Evolutionary conservation across 2,888 invertebrate genomes (phyloP).

Genomic region (Byasa hedistus): DNA sequence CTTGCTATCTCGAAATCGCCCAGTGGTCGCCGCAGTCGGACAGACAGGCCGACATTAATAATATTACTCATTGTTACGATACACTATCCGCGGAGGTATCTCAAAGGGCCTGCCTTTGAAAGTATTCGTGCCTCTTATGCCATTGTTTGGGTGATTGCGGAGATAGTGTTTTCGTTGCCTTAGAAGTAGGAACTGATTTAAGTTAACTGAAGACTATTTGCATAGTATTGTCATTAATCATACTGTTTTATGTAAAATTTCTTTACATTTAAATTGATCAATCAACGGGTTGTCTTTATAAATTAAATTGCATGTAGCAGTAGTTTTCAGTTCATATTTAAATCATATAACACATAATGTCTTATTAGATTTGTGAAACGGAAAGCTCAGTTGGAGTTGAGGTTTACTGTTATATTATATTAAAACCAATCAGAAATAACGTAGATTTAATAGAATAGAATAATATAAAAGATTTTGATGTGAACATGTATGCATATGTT

Average conservation of each 20-base stretch:
- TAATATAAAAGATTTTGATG: background rate
- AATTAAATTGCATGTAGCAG: no score
- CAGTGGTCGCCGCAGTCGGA: constrained; percentile 52
- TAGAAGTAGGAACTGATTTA: background rate
- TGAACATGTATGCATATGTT: background rate
- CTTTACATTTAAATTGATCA: no score
- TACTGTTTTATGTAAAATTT: background rate
- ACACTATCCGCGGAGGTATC: constrained; percentile 52
- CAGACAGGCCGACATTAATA: constrained; percentile 74
- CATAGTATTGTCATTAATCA: background rate
- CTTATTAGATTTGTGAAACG: no score
- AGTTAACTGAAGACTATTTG: background rate
- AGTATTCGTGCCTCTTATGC: constrained; percentile 37
- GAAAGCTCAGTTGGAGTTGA: no score
- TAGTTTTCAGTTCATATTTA: no score
- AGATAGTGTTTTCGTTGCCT: constrained; percentile 10
- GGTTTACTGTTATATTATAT: no score
- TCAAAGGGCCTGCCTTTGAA: constrained; percentile 37
- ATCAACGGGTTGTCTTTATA: no score
- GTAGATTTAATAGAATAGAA: background rate
- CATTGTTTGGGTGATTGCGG: constrained; percentile 7
- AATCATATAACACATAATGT: no score
- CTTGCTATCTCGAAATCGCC: constrained; percentile 58
- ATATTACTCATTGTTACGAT: constrained; percentile 69
- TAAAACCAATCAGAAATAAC: background rate